Percentiles rank a stretch among this genome's conserved stretches.
These are phyloP conservation scores for Pollenia griseotomentosa DNA, from an alignment of 2,888 invertebrate species.

Conservation along the genomic window DNA sequence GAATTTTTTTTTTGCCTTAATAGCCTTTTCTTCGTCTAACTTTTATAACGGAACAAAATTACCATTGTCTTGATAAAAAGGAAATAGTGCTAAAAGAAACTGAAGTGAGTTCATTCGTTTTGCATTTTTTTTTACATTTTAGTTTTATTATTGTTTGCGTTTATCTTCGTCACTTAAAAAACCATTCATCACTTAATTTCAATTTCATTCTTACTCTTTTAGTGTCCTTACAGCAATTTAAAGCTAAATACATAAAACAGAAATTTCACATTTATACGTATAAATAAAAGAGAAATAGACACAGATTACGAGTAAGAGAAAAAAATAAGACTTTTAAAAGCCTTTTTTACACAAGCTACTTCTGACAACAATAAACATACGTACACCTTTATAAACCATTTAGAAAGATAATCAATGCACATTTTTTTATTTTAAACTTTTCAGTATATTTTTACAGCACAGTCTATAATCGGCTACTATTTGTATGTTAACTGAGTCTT, in stretches of 20 bases:
- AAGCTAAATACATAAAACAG: background rate
- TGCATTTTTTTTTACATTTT: constrained; percentile 9
- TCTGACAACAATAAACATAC: background rate
- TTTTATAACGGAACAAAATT: constrained; percentile 27
- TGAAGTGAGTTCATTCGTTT: constrained; percentile 48
- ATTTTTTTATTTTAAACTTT: constrained; percentile 2
- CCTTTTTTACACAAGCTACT: constrained; percentile 42
- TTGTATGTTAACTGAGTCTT: constrained; percentile 23
- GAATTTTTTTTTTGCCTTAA: background rate
- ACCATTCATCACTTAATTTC: constrained; percentile 68
- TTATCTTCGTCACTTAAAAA: constrained; percentile 70
- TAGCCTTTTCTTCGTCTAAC: background rate
- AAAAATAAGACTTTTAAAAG: constrained; percentile 18
- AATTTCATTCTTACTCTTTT: constrained; percentile 28
- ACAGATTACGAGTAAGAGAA: background rate
- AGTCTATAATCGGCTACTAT: constrained; percentile 24
- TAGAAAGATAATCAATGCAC: constrained; percentile 54
- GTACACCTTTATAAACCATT: constrained; percentile 39
- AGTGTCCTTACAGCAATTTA: constrained; percentile 16
- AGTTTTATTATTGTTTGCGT: constrained; percentile 33
- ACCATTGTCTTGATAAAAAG: constrained; percentile 28
- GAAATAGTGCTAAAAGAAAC: constrained; percentile 52
- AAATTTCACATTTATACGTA: background rate
- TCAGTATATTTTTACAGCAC: constrained; percentile 23
- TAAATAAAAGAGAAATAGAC: background rate